phyloP scores from a whole-genome alignment of 2,113 vertebrate species.

The Sylvia atricapilla region DNA sequence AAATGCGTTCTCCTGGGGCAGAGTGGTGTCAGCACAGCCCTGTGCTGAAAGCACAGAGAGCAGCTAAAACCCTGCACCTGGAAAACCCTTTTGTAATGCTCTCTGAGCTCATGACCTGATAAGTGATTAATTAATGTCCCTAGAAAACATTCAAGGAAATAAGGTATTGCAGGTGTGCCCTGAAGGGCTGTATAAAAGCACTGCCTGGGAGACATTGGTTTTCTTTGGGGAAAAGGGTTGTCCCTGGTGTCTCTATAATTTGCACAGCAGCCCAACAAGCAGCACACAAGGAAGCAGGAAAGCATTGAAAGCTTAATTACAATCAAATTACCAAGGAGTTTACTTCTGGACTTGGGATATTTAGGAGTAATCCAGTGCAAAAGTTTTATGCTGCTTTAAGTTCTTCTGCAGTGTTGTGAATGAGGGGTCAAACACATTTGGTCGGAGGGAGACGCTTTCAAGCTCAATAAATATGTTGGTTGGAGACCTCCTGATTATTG shows the following conservation, averaged over 20 bases:
- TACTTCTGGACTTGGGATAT: not conserved
- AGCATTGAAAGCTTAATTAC: not conserved
- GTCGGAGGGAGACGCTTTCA: not conserved
- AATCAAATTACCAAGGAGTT: not conserved
- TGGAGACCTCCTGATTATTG: not conserved
- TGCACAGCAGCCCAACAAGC: not conserved
- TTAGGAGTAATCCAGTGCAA: not conserved
- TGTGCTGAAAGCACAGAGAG: not conserved
- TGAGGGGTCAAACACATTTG: not conserved
- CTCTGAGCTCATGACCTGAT: not conserved
- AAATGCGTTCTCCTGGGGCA: not conserved
- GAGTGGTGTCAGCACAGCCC: not conserved
- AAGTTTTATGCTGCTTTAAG: not conserved
- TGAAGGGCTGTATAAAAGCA: not conserved
- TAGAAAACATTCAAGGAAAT: not conserved
- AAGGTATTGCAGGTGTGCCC: not conserved
- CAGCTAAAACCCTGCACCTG: not conserved
- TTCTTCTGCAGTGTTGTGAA: not conserved
- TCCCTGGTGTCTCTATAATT: not conserved
- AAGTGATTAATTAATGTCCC: constrained; percentile 18
- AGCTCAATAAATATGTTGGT: not conserved
- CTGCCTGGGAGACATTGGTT: not conserved
- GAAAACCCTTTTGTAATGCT: not conserved
- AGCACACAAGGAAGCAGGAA: not conserved
- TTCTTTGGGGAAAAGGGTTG: not conserved